These are phyloP conservation scores for Tetragonisca angustula DNA, from an alignment of 2,888 invertebrate species.

Conservation along the genomic window DNA sequence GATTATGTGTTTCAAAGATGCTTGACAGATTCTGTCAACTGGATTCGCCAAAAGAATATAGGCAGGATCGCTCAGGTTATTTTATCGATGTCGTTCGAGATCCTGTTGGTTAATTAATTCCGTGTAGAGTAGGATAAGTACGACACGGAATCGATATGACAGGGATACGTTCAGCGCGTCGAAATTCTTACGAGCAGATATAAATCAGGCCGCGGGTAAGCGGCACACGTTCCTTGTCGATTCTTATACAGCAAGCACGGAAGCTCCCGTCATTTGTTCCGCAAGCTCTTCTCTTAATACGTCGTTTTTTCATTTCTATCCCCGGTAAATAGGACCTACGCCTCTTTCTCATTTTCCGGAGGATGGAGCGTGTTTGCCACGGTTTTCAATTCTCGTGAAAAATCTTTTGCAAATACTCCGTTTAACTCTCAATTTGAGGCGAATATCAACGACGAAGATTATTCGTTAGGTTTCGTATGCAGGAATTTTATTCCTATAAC, in stretches of 20 bases:
- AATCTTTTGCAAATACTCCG: not conserved
- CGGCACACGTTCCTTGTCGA: conserved; percentile 60
- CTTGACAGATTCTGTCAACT: not conserved
- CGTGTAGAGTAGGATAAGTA: conserved; percentile 13
- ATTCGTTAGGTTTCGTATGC: too few species aligned
- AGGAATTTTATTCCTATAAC: too few species aligned
- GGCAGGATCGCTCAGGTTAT: not conserved
- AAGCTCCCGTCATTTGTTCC: conserved; percentile 52
- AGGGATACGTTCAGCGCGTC: conserved; percentile 51
- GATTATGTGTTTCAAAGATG: too few species aligned
- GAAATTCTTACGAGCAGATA: conserved; percentile 51
- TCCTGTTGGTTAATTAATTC: conserved; percentile 31
- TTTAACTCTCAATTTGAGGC: not conserved
- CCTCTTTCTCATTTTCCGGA: not conserved
- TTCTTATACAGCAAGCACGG: conserved; percentile 60
- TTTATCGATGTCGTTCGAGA: not conserved
- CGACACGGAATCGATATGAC: conserved; percentile 55
- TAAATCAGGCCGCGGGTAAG: conserved; percentile 60
- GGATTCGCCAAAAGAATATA: not conserved
- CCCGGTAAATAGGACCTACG: conserved; percentile 19
- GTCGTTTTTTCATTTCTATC: conserved; percentile 41
- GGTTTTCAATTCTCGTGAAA: not conserved
- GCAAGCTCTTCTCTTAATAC: conserved; percentile 37
- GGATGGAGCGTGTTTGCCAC: conserved; percentile 26
- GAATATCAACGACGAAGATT: not conserved